Base-by-base conservation (phyloP, 2,888 invertebrate species). In the Drosophila algonquin region DNA sequence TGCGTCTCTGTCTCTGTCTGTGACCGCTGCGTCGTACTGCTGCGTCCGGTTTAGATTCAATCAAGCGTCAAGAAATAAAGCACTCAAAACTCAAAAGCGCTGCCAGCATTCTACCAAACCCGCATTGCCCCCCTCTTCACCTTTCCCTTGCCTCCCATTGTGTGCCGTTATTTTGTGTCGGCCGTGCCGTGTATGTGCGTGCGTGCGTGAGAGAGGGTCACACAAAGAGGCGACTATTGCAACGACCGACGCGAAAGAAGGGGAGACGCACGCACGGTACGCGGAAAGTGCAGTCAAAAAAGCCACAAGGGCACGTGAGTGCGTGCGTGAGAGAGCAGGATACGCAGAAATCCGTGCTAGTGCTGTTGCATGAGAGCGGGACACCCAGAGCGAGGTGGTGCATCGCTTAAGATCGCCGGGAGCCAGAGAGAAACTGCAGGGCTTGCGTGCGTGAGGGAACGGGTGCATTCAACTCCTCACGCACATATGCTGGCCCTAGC, bases 1-100 rank as follows among this genome's bases (percentile, higher is more conserved):
- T 47, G 30, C 69, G 47, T n/a, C 64, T 30, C 30, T 51, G 47
- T n/a, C 64, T 30, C 30, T 51, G 53, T 56, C 58, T 71, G 21
- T 51, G 68, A 14, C 40, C 40, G 6, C 14, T 53, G 53, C 74
- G 48, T 63, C 69, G 63, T 68, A 47, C 45, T 35, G 40, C 14
- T 55, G 53, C 74, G 48, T 63, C 82, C 83, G 83, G 86, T 80
- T 89, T 75, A 76, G 87, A 87, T 87, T 87, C 87, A 89, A 89
- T 87, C 89, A 89, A 85, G 83, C 84, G 89, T 77, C 70, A 88
- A 48, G 56, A 40, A 14, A n/a, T n/a, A 14, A 14, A 40, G 40
- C n/a, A 40, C 14, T 40, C 14, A n/a, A 40, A 14, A 14, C 14
- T 40, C 14, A 40, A 40, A n/a, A n/a, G 40, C 40, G 14, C 40